These are phyloP conservation scores for Nineta flava DNA, from an alignment of 2,888 invertebrate genomes.

Conservation along the genomic window DNA sequence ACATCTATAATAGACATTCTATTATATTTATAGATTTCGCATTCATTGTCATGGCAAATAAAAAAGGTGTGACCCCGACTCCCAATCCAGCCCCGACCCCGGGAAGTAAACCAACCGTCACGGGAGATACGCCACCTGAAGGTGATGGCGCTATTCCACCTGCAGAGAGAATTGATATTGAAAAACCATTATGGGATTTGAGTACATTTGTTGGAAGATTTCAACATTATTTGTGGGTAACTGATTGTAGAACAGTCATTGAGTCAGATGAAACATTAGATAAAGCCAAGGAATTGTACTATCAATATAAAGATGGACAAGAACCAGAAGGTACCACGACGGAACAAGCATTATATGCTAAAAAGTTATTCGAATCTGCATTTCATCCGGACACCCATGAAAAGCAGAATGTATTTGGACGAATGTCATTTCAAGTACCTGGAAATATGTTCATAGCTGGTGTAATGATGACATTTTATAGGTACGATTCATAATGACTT, in stretches of 20 bases:
- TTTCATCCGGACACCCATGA: slow-evolving; percentile 98
- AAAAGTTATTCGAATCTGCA: slow-evolving; percentile 95
- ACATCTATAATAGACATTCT: too few relatives aligned
- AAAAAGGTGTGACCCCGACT: too few relatives aligned
- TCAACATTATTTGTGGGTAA: slow-evolving; percentile 70
- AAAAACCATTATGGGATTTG: slow-evolving; percentile 67
- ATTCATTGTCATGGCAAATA: too few relatives aligned
- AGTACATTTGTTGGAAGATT: slow-evolving; percentile 63
- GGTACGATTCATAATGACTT: too few relatives aligned
- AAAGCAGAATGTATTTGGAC: slow-evolving; percentile 79
- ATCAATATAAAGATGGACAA: slow-evolving; percentile 37
- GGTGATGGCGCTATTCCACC: too few relatives aligned
- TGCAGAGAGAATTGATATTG: slow-evolving; percentile 38
- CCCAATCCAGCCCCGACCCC: too few relatives aligned
- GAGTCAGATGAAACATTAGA: slow-evolving; percentile 47
- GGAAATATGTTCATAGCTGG: slow-evolving; percentile 95
- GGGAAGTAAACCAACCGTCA: too few relatives aligned
- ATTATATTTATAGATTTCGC: too few relatives aligned
- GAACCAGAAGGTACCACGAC: slow-evolving; percentile 50
- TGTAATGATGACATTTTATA: slow-evolving; percentile 95
- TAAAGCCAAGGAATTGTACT: slow-evolving; percentile 57
- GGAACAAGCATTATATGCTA: slow-evolving; percentile 79
- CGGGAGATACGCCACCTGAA: too few relatives aligned
- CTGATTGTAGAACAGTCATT: slow-evolving; percentile 58
- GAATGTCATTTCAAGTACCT: slow-evolving; percentile 98